A percentile compares a stretch with the other conserved stretches of the same genome.
Conservation (phyloP, 2,888 invertebrate species). For the Brassicogethes aeneus region DNA sequence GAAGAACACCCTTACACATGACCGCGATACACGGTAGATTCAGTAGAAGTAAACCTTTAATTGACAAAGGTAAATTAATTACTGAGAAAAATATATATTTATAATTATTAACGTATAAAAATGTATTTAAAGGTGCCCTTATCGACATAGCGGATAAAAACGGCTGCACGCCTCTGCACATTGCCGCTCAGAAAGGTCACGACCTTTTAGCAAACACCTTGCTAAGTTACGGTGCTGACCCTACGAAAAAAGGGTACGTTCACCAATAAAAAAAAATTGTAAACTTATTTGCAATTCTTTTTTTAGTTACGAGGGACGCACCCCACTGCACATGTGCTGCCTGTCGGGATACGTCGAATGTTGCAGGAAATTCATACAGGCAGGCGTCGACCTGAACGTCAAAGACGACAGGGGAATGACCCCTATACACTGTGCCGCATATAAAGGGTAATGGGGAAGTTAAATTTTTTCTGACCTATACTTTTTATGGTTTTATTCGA, state of each 20-base stretch:
- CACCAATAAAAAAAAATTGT: neutral
- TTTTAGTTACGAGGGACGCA: conserved; percentile 44
- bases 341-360: conserved; percentile 54
- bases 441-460: conserved; percentile 45
- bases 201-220: conserved; percentile 47
- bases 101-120: no score
- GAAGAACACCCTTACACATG: conserved; percentile 55
- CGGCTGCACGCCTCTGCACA: conserved; percentile 53
- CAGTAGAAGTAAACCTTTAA: conserved; percentile 50
- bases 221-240: conserved; percentile 43
- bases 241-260: conserved; percentile 39
- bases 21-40: conserved; percentile 58
- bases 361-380: conserved; percentile 47
- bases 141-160: conserved; percentile 50
- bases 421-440: conserved; percentile 53
- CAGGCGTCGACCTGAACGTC: conserved; percentile 46
- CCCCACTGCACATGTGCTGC: conserved; percentile 54
- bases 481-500: no score
- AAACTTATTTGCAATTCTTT: conserved; percentile 1
- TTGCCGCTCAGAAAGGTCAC: conserved; percentile 54
- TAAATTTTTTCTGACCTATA: no score
- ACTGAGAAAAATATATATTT: no score
- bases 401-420: conserved; percentile 51
- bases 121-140: conserved; percentile 41
- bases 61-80: conserved; percentile 49